These are phyloP conservation scores for Petrolisthes cinctipes DNA, from an alignment of 2,888 invertebrate genomes.

Conservation along the genomic window DNA sequence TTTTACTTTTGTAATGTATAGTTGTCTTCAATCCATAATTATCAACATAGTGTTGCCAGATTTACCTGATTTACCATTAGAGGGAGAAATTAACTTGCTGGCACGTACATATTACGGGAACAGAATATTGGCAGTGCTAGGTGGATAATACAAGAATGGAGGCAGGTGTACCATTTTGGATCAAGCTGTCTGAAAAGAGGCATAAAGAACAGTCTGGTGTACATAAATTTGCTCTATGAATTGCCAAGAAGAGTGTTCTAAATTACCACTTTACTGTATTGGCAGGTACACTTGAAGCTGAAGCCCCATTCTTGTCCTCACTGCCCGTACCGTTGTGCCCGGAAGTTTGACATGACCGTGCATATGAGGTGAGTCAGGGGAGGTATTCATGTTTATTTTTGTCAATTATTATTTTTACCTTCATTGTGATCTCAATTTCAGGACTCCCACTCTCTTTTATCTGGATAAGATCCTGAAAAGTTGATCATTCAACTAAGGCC, in stretches of 20 bases:
- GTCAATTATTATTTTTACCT: background rate
- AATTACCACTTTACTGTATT: background rate
- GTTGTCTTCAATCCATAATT: too few species aligned
- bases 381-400: background rate
- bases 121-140: too few species aligned
- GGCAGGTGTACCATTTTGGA: too few species aligned
- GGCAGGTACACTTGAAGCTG: conserved; percentile 46
- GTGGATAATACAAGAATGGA: too few species aligned
- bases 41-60: too few species aligned
- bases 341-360: conserved; percentile 33
- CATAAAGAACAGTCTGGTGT: background rate
- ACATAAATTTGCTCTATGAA: background rate
- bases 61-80: too few species aligned
- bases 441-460: background rate
- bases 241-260: background rate
- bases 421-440: background rate
- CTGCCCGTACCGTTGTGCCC: conserved; percentile 40
- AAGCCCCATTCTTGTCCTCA: conserved; percentile 52
- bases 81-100: too few species aligned
- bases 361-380: conserved; percentile 35
- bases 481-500: too few species aligned
- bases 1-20: background rate
- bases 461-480: too few species aligned
- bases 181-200: too few species aligned
- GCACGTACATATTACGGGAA: too few species aligned